Conservation (phyloP, 2,113 vertebrate genomes). For the Heterotilapia buettikoferi region DNA sequence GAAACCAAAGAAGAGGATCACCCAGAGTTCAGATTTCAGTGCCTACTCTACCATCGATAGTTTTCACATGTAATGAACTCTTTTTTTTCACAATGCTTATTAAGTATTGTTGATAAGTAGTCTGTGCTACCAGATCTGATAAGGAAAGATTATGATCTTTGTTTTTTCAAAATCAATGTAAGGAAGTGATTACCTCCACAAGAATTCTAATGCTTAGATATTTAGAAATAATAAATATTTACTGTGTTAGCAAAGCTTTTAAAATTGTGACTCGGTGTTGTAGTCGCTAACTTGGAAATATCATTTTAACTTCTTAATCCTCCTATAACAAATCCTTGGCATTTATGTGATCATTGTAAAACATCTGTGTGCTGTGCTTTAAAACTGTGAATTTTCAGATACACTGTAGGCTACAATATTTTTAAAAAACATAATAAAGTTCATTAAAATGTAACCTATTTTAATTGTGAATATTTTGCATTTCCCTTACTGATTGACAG, state of each 20-base stretch:
- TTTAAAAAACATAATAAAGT: fast-evolving
- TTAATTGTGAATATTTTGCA: background rate
- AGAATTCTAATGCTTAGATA: background rate
- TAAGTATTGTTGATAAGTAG: background rate
- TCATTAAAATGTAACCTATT: background rate
- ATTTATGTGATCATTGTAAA: background rate
- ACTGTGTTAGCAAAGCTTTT: background rate
- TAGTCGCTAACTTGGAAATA: background rate
- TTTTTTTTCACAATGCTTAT: background rate
- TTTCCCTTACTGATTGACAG: background rate
- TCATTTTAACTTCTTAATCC: background rate
- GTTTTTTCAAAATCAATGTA: background rate
- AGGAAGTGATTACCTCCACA: background rate
- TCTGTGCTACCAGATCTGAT: background rate
- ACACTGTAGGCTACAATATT: background rate
- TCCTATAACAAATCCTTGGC: background rate
- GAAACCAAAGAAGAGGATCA: background rate
- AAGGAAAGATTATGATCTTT: too few relatives aligned
- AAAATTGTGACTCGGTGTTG: background rate
- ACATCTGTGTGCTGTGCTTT: background rate
- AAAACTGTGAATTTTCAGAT: background rate
- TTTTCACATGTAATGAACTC: background rate
- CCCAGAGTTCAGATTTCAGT: background rate
- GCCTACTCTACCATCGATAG: background rate
- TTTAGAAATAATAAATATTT: background rate